Conservation (phyloP, 2,797 vertebrate species). For the Labeo calbasu region DNA sequence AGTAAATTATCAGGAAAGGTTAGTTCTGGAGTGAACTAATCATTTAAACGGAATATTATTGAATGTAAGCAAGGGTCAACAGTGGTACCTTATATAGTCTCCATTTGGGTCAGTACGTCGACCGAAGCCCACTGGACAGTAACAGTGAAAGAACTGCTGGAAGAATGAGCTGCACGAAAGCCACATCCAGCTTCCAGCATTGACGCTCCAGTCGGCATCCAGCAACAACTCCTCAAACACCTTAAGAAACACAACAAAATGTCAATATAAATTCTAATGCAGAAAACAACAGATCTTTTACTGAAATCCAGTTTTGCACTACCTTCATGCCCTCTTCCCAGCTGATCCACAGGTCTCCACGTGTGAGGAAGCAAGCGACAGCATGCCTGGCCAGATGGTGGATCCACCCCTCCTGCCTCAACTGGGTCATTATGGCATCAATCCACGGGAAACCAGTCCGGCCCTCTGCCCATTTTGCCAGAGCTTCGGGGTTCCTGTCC, state of each 20-base stretch:
- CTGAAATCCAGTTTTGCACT: conserved; percentile 8
- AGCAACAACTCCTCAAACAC: conserved; percentile 94
- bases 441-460: conserved; percentile 95
- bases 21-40: too few species aligned
- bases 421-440: conserved; percentile 95
- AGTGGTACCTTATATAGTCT: conserved; percentile 88
- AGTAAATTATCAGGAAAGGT: too few species aligned
- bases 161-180: conserved; percentile 96
- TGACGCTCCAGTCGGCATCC: conserved; percentile 97
- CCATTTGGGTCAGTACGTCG: conserved; percentile 92
- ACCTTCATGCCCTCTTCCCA: conserved; percentile 99
- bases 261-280: background rate
- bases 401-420: conserved; percentile 95
- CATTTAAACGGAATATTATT: background rate
- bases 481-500: conserved; percentile 91
- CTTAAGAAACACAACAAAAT: conserved; percentile 68
- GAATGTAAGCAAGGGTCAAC: background rate
- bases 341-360: conserved; percentile 96
- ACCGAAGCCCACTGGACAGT: conserved; percentile 93
- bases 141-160: conserved; percentile 96
- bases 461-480: conserved; percentile 96
- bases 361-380: conserved; percentile 92
- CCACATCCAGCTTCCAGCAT: conserved; percentile 99
- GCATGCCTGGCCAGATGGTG: conserved; percentile 93
- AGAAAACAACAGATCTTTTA: background rate